These are phyloP conservation scores for Ophion ventricosus DNA, from an alignment of 2,888 invertebrate genomes.

Conservation along the genomic window DNA sequence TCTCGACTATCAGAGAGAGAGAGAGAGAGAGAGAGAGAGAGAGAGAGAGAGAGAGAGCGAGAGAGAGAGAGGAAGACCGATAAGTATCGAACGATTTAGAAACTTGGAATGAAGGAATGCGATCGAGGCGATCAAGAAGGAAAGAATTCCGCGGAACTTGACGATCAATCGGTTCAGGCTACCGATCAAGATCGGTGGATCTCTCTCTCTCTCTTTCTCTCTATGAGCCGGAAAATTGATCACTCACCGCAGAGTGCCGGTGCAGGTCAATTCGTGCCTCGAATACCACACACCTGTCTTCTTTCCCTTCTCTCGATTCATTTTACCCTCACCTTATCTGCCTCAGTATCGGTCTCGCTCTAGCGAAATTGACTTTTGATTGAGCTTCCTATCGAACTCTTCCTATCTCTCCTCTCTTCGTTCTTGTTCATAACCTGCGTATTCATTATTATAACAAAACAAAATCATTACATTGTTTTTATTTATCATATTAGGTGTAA, in stretches of 20 bases:
- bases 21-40: background rate
- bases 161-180: conserved; percentile 34
- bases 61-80: background rate
- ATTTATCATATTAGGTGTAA: too few relatives aligned
- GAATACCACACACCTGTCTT: conserved; percentile 18
- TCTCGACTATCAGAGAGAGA: background rate
- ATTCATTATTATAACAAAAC: too few relatives aligned
- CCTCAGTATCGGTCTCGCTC: conserved; percentile 9
- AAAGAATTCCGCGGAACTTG: background rate
- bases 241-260: conserved; percentile 50
- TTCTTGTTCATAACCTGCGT: too few relatives aligned
- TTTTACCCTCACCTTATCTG: background rate
- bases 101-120: background rate
- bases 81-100: background rate
- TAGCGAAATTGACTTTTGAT: background rate
- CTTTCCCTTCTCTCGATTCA: conserved; percentile 8
- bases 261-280: conserved; percentile 64
- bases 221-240: conserved; percentile 57
- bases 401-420: too few relatives aligned
- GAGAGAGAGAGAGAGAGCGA: background rate
- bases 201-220: background rate
- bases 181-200: conserved; percentile 27
- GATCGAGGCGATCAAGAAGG: background rate
- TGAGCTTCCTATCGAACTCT: background rate
- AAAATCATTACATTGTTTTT: too few relatives aligned